Evolutionary conservation across 2,888 invertebrate genomes (phyloP).

Genomic region (Oligia latruncula): DNA sequence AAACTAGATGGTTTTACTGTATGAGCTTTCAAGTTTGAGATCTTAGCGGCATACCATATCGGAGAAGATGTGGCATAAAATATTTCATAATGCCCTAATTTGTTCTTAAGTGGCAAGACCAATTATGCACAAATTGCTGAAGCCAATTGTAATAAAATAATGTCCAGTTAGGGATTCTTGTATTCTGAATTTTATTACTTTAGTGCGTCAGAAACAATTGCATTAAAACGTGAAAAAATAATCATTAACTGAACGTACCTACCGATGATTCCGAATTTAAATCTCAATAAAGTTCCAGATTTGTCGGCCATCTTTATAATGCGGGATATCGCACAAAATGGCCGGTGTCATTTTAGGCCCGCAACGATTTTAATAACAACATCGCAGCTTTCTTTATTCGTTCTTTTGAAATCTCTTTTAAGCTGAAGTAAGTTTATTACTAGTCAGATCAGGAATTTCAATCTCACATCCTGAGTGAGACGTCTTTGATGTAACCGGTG

Average conservation of each 20-base stretch:
- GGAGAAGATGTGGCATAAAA: slow-evolving; percentile 34
- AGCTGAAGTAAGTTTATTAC: slow-evolving; percentile 87
- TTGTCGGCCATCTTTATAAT: slow-evolving; percentile 78
- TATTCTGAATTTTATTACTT: slow-evolving; percentile 44
- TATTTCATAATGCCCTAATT: slow-evolving; percentile 44
- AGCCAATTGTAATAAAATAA: slow-evolving; percentile 35
- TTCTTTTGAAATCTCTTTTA: slow-evolving; percentile 87
- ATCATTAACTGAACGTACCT: slow-evolving; percentile 56
- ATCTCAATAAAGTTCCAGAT: slow-evolving; percentile 81
- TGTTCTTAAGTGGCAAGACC: slow-evolving; percentile 39
- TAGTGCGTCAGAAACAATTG: slow-evolving; percentile 65
- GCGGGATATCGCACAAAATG: slow-evolving; percentile 70
- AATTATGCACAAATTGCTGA: slow-evolving; percentile 44
- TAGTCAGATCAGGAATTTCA: slow-evolving; percentile 89
- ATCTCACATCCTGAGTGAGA: slow-evolving; percentile 87
- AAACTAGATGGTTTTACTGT: slow-evolving; percentile 51
- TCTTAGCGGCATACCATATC: slow-evolving; percentile 39
- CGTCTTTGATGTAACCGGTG: slow-evolving; percentile 85
- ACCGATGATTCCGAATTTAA: slow-evolving; percentile 76
- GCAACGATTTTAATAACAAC: slow-evolving; percentile 84
- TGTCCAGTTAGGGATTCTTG: slow-evolving; percentile 20
- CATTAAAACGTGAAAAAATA: slow-evolving; percentile 68
- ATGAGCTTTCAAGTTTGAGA: slow-evolving; percentile 44
- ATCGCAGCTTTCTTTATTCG: slow-evolving; percentile 85
- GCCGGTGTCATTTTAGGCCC: slow-evolving; percentile 79